A percentile compares a stretch with the other conserved stretches of the same genome.
Conservation (phyloP, 1,140 invertebrate species). For the Aricia agestis region DNA sequence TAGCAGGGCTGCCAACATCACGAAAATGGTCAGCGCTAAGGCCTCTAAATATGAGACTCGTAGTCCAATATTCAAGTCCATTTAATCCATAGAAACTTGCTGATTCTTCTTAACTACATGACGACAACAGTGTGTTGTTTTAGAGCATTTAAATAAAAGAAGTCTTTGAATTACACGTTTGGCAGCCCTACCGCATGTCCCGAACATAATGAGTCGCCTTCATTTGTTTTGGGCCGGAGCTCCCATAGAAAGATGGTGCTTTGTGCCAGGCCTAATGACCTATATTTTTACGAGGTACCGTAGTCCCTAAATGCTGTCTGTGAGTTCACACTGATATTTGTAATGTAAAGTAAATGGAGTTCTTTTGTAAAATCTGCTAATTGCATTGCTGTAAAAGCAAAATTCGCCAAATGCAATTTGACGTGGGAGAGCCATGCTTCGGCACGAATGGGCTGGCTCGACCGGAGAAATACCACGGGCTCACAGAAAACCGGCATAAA, state of each 20-base stretch:
- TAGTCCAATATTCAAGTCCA: background rate
- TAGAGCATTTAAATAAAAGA: background rate
- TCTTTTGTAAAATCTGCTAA: no score
- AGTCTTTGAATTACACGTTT: background rate
- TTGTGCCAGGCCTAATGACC: background rate
- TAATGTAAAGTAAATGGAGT: no score
- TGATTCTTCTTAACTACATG: background rate
- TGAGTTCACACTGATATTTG: no score
- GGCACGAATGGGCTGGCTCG: no score
- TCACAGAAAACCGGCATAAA: no score
- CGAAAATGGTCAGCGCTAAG: background rate
- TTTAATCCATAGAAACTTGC: background rate
- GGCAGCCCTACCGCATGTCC: background rate
- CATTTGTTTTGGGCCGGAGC: background rate
- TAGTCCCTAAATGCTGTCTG: no score
- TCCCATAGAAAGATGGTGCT: background rate
- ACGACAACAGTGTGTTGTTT: background rate
- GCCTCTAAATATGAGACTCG: background rate
- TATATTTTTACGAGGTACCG: background rate
- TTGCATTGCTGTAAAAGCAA: no score
- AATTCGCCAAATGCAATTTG: no score
- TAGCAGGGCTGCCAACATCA: background rate
- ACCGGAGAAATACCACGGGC: no score
- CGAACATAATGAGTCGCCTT: constrained; percentile 1
- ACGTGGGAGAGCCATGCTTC: no score